phyloP scores from a whole-genome alignment of 1,140 invertebrate genomes.

The Aricia agestis region DNA sequence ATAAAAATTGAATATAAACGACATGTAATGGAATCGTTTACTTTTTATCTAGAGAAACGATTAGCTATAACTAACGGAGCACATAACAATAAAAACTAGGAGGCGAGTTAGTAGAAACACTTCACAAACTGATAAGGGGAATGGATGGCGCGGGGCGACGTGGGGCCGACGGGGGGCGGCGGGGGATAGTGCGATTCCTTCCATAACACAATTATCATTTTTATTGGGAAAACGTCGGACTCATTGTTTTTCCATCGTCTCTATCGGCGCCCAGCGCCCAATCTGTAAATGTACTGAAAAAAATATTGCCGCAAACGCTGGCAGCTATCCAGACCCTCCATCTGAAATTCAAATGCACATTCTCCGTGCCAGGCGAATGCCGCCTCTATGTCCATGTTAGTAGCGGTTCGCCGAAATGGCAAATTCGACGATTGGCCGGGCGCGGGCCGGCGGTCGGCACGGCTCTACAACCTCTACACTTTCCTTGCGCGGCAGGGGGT shows the following conservation, averaged over 20 bases:
- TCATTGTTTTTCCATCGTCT: constrained; percentile 18
- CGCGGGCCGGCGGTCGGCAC: not conserved
- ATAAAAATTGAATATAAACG: not conserved
- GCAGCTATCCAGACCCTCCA: constrained; percentile 22
- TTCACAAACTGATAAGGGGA: not conserved
- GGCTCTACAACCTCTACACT: not conserved
- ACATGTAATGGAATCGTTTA: not conserved
- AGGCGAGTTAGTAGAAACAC: not conserved
- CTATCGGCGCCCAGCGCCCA: constrained; percentile 18
- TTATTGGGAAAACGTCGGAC: not conserved
- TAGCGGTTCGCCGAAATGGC: not conserved
- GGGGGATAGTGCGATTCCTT: not conserved
- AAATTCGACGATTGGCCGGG: not conserved
- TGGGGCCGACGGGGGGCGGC: no score
- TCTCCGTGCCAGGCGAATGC: not conserved
- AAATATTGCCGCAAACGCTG: constrained; percentile 27
- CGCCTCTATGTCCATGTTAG: not conserved
- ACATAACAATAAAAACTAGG: not conserved
- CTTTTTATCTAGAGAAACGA: not conserved
- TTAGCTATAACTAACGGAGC: not conserved
- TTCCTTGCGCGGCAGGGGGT: not conserved
- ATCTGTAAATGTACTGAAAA: constrained; percentile 29
- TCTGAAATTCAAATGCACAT: constrained; percentile 25
- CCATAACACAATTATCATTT: constrained; percentile 7
- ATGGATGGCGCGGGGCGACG: not conserved